Percentiles rank a stretch among this genome's conserved stretches.
phyloP scores from a whole-genome alignment of 2,113 vertebrate species.

The Geothlypis trichas region DNA sequence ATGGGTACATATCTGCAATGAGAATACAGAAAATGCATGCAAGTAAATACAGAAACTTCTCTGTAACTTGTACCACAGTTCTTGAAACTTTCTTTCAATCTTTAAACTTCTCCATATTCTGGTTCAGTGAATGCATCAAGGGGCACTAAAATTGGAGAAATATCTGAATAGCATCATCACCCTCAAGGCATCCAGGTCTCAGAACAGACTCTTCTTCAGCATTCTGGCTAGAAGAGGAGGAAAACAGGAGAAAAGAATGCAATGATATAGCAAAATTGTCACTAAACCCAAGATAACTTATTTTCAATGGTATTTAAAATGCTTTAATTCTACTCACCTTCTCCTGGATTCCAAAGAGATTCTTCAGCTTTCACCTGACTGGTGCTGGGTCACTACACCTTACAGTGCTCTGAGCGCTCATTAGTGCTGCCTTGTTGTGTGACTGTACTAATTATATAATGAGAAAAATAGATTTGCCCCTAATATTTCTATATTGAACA shows the following conservation, averaged over 20 bases:
- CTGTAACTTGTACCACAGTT: neutral
- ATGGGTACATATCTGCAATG: neutral
- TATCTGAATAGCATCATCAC: slow-evolving; percentile 5
- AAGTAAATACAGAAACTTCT: neutral
- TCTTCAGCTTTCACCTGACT: slow-evolving; percentile 48
- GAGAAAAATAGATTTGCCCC: neutral
- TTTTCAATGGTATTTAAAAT: neutral
- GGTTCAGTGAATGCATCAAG: neutral
- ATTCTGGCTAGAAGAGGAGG: slow-evolving; percentile 8
- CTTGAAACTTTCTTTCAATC: slow-evolving; percentile 2
- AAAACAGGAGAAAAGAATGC: slow-evolving; percentile 44
- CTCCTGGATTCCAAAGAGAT: neutral
- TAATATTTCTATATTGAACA: neutral
- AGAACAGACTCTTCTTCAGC: slow-evolving; percentile 9
- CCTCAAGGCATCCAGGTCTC: slow-evolving; percentile 11
- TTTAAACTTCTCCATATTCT: neutral
- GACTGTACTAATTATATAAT: neutral
- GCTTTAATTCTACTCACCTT: slow-evolving; percentile 30
- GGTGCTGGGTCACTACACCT: neutral
- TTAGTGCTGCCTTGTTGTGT: neutral
- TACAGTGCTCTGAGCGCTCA: neutral
- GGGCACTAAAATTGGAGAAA: neutral
- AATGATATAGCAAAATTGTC: neutral
- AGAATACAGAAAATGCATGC: neutral
- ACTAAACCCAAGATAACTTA: neutral